Percentiles rank a stretch among this genome's conserved stretches.
phyloP scores from a whole-genome alignment of 2,113 vertebrate species.

The Telmatochromis sp. region DNA sequence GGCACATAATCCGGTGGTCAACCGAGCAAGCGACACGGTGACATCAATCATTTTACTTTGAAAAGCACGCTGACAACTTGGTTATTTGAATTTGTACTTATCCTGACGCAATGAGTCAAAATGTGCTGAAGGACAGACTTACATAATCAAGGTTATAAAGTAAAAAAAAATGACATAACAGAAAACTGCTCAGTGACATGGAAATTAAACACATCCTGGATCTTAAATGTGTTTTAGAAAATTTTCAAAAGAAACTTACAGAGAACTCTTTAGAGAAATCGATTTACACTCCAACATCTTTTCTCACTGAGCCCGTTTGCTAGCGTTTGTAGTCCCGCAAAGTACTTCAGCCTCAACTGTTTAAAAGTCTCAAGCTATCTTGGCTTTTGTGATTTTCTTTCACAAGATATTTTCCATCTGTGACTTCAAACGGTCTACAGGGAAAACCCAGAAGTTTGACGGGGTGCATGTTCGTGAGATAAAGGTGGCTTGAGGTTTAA shows the following conservation, averaged over 20 bases:
- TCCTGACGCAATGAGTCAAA: background rate
- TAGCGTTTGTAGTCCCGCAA: background rate
- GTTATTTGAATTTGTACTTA: background rate
- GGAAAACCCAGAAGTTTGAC: slow-evolving; percentile 45
- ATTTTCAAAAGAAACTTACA: background rate
- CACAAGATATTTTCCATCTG: slow-evolving; percentile 38
- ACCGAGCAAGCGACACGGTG: background rate
- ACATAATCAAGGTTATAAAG: background rate
- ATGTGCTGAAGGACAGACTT: background rate
- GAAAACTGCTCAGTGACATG: background rate
- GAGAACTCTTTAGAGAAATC: background rate
- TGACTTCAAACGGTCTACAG: slow-evolving; percentile 9
- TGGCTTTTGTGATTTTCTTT: slow-evolving; percentile 4
- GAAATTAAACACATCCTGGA: background rate
- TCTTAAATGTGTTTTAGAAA: background rate
- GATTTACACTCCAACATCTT: background rate
- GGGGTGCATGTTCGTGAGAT: background rate
- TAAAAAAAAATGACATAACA: background rate
- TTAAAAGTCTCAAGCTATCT: background rate
- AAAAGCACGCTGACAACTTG: background rate
- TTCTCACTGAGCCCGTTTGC: background rate
- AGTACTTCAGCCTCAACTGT: background rate
- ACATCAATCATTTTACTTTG: background rate
- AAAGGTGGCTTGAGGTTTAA: background rate
- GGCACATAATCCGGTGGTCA: background rate